Percentiles rank a stretch among this genome's conserved stretches.
phyloP scores from a whole-genome alignment of 92 coral and sea anemone genomes.

The Blastomussa wellsi region DNA sequence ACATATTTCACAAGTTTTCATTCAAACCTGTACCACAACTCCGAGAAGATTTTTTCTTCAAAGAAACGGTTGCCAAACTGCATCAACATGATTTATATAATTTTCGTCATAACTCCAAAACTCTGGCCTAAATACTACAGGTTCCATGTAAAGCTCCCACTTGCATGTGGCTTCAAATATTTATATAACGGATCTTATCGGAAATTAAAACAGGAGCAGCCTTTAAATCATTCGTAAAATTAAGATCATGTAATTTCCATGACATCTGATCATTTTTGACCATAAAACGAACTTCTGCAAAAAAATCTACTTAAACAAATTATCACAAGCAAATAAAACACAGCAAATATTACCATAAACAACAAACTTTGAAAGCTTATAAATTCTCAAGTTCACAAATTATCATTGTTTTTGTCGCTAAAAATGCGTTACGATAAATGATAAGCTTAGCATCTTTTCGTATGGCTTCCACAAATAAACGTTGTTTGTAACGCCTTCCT shows the following conservation, averaged over 20 bases:
- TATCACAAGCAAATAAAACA: slow-evolving; percentile 12
- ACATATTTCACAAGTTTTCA: neutral
- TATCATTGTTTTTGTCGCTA: neutral
- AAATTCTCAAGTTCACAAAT: slow-evolving; percentile 1
- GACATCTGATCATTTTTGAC: neutral
- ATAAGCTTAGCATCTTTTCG: slow-evolving; percentile 11
- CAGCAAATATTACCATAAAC: slow-evolving; percentile 7
- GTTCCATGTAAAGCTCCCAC: too few species aligned
- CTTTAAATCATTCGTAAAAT: neutral
- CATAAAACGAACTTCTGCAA: neutral
- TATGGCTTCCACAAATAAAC: neutral
- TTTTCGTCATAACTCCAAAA: neutral
- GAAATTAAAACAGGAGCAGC: neutral
- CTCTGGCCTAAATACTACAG: neutral
- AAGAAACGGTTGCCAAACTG: neutral
- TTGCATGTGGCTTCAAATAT: neutral
- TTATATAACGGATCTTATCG: neutral
- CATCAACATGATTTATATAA: neutral
- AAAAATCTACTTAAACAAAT: too few species aligned
- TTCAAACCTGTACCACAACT: neutral
- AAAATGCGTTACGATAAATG: neutral
- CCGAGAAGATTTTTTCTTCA: neutral
- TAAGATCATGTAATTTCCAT: neutral
- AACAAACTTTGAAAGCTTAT: slow-evolving; percentile 9
- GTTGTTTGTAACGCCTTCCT: slow-evolving; percentile 5